A percentile compares a stretch with the other conserved stretches of the same genome.
Conservation (phyloP, 2,888 invertebrate species). For the Saturnia japonica region DNA sequence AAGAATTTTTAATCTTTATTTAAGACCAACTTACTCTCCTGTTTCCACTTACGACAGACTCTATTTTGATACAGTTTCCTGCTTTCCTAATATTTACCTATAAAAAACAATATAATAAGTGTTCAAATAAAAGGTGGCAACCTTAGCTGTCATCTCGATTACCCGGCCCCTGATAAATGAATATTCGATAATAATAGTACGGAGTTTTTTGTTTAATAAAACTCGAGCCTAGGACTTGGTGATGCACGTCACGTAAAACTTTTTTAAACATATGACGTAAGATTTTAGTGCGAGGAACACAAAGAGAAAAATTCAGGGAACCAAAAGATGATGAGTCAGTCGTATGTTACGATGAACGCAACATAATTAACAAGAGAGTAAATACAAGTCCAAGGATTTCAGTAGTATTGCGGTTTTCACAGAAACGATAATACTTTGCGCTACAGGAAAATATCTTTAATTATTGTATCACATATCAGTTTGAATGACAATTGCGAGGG, state of each 20-base stretch:
- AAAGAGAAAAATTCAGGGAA: slow-evolving; percentile 13
- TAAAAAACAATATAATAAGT: too few species aligned
- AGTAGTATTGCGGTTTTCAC: slow-evolving; percentile 9
- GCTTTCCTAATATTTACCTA: too few species aligned
- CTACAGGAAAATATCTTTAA: slow-evolving; percentile 3
- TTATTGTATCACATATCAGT: slow-evolving; percentile 4
- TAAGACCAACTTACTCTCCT: too few species aligned
- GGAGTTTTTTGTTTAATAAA: background rate
- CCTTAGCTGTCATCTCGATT: background rate
- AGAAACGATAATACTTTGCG: slow-evolving; percentile 17
- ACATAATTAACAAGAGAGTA: slow-evolving; percentile 20
- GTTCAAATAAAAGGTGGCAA: too few species aligned
- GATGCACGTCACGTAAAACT: background rate
- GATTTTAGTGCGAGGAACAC: background rate
- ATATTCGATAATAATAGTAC: background rate
- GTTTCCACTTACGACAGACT: too few species aligned
- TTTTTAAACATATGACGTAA: slow-evolving; percentile 9
- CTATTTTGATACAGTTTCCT: too few species aligned
- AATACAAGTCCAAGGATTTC: slow-evolving; percentile 16
- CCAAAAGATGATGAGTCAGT: slow-evolving; percentile 14
- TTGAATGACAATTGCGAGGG: background rate
- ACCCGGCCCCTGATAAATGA: background rate
- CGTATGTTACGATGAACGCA: slow-evolving; percentile 15
- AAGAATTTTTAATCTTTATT: too few species aligned
- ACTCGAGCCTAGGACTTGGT: background rate